phyloP scores from a whole-genome alignment of 2,797 vertebrate species.

The Pempheris klunzingeri region DNA sequence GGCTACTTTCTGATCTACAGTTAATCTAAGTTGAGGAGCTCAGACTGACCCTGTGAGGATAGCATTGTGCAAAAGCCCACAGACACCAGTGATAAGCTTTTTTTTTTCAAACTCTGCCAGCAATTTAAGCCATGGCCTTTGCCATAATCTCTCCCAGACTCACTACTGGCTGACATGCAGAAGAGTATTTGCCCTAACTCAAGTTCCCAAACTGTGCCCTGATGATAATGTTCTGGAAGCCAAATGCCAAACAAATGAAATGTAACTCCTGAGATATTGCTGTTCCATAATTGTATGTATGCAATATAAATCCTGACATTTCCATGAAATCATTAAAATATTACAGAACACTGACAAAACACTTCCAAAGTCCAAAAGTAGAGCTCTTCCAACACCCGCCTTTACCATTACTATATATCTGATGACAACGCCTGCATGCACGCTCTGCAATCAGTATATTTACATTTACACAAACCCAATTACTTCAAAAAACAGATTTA shows the following conservation, averaged over 20 bases:
- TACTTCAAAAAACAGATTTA: background rate
- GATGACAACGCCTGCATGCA: background rate
- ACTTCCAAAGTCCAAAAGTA: background rate
- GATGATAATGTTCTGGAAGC: slow-evolving; percentile 43
- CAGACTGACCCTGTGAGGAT: slow-evolving; percentile 48
- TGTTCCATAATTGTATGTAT: slow-evolving; percentile 7
- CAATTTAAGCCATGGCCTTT: slow-evolving; percentile 69
- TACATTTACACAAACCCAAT: background rate
- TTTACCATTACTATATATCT: background rate
- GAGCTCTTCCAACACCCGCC: background rate
- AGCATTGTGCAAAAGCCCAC: slow-evolving; percentile 47
- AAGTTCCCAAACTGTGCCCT: slow-evolving; percentile 41
- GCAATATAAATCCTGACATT: background rate
- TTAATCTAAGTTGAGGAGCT: slow-evolving; percentile 47
- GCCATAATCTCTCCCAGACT: slow-evolving; percentile 63
- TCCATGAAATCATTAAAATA: background rate
- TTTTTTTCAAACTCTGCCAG: slow-evolving; percentile 60
- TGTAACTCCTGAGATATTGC: slow-evolving; percentile 20
- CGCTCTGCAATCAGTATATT: background rate
- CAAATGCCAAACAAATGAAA: slow-evolving; percentile 32
- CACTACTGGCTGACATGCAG: slow-evolving; percentile 57
- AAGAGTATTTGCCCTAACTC: slow-evolving; percentile 46
- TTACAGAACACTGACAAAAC: background rate
- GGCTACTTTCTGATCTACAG: slow-evolving; percentile 36
- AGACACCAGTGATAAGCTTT: slow-evolving; percentile 56